Percentiles rank a stretch among this genome's conserved stretches.
These are phyloP conservation scores for Caenorhabditis sinica DNA, from an alignment of 2,888 invertebrate species.

Conservation along the genomic window DNA sequence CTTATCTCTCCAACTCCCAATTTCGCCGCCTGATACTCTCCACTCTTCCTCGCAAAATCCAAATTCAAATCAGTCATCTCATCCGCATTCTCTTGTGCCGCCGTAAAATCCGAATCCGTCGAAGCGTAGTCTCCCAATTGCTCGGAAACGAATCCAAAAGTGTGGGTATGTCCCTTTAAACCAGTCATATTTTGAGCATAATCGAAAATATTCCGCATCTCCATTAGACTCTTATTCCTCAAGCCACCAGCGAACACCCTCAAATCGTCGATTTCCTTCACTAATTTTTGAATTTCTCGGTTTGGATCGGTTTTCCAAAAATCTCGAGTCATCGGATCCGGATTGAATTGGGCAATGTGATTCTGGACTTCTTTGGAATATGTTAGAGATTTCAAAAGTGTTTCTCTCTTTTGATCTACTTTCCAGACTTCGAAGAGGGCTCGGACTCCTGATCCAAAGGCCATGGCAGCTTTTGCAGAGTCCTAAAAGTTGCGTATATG, in stretches of 20 bases:
- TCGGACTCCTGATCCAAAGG: background rate
- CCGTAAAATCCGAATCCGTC: background rate
- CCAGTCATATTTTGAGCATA: background rate
- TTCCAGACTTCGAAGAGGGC: background rate
- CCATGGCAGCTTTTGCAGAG: background rate
- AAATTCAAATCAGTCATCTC: background rate
- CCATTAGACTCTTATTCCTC: background rate
- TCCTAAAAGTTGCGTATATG: too few species aligned
- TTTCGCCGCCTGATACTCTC: background rate
- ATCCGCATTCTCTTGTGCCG: background rate
- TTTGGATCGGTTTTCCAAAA: background rate
- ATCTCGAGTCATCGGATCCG: background rate
- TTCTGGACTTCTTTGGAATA: background rate
- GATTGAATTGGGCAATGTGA: background rate
- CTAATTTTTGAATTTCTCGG: background rate
- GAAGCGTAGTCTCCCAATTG: background rate
- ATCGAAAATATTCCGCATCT: background rate
- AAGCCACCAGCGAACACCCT: background rate
- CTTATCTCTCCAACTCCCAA: background rate
- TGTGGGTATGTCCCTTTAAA: background rate
- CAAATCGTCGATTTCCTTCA: background rate
- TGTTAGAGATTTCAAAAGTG: background rate
- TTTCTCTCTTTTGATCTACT: background rate
- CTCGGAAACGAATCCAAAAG: background rate
- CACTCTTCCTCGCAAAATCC: background rate